These are phyloP conservation scores for Ophion obscuratus DNA, from an alignment of 2,888 invertebrate species.

Conservation along the genomic window DNA sequence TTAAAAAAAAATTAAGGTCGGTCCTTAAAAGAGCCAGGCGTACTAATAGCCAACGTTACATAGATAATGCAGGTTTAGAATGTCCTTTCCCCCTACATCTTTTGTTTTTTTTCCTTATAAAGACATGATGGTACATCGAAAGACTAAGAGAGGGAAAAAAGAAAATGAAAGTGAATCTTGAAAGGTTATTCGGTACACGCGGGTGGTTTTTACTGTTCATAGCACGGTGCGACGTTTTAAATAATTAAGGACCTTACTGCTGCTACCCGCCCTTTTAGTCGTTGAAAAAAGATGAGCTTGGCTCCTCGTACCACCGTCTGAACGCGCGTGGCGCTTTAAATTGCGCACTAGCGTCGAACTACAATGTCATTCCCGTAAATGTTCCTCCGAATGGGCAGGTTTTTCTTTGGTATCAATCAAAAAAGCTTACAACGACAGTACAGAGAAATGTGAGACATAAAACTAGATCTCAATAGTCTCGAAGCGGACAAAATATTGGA, in stretches of 20 bases:
- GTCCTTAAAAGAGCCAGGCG: too few relatives aligned
- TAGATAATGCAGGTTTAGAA: not conserved
- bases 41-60: not conserved
- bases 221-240: constrained; percentile 77
- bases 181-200: constrained; percentile 76
- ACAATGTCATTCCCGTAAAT: constrained; percentile 19
- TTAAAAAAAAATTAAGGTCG: too few relatives aligned
- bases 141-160: constrained; percentile 45
- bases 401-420: not conserved
- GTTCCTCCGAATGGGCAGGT: constrained; percentile 15
- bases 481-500: not conserved
- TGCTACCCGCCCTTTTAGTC: constrained; percentile 55
- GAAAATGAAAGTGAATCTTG: constrained; percentile 79
- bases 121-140: constrained; percentile 39
- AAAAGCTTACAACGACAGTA: not conserved
- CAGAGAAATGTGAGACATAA: not conserved
- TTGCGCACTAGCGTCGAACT: not conserved
- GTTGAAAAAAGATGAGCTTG: constrained; percentile 20
- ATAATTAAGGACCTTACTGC: constrained; percentile 75
- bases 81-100: not conserved
- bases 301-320: constrained; percentile 22
- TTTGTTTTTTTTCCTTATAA: not conserved
- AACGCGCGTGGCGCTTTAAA: constrained; percentile 66
- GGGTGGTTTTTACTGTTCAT: constrained; percentile 57
- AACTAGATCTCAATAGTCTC: not conserved